These are phyloP conservation scores for Ia io DNA, from an alignment of 2,113 vertebrate species.

Conservation along the genomic window DNA sequence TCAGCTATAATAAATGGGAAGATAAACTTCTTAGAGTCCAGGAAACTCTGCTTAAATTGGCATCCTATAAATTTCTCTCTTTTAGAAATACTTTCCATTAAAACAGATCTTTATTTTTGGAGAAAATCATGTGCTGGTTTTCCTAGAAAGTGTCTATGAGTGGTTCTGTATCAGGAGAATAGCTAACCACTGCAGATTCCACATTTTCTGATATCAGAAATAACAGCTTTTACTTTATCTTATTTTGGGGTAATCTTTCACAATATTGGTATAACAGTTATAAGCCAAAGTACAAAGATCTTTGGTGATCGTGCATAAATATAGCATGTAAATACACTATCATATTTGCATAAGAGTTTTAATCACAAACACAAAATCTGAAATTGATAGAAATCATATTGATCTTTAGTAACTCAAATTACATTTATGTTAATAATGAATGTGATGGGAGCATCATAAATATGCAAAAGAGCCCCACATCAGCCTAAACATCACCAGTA, in stretches of 20 bases:
- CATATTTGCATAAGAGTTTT: conserved; percentile 18
- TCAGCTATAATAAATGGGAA: not conserved
- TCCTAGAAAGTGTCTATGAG: not conserved
- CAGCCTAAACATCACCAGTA: conserved; percentile 58
- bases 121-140: not conserved
- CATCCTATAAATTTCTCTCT: not conserved
- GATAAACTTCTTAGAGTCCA: not conserved
- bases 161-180: not conserved
- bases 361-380: conserved; percentile 56
- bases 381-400: conserved; percentile 70
- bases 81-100: not conserved
- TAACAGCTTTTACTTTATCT: not conserved
- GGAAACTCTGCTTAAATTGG: not conserved
- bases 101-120: not conserved
- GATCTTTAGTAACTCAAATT: conserved; percentile 63
- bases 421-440: conserved; percentile 77
- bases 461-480: conserved; percentile 68
- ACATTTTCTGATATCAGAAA: not conserved
- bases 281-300: not conserved
- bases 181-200: not conserved
- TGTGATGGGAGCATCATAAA: conserved; percentile 67
- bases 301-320: not conserved
- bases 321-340: not conserved
- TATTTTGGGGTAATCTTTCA: not conserved
- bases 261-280: not conserved